phyloP scores from a whole-genome alignment of 2,113 vertebrate species.

The Thamnaconus septentrionalis region DNA sequence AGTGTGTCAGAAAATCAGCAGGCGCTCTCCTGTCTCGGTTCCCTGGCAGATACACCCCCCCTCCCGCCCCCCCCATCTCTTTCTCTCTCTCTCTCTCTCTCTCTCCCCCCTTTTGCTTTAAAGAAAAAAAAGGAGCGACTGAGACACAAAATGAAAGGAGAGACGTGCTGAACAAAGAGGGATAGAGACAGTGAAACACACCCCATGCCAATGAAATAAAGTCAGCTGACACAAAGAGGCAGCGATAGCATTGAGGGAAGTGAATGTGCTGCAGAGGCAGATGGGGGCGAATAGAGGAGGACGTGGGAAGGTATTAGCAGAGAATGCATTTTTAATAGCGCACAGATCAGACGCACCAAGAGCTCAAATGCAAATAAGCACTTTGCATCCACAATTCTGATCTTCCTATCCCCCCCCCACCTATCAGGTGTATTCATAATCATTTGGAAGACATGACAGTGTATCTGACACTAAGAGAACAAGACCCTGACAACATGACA shows the following conservation, averaged over 20 bases:
- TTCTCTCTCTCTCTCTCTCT: no score
- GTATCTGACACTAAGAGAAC: slow-evolving; percentile 39
- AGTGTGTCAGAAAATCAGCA: slow-evolving; percentile 63
- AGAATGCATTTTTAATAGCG: slow-evolving; percentile 57
- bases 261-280: slow-evolving; percentile 19
- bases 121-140: slow-evolving; percentile 39
- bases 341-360: slow-evolving; percentile 35
- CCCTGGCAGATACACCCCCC: slow-evolving; percentile 43
- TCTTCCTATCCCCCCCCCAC: no score
- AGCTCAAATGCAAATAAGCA: slow-evolving; percentile 50
- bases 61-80: no score
- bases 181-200: slow-evolving; percentile 52
- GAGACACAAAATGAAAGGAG: slow-evolving; percentile 41
- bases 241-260: slow-evolving; percentile 44
- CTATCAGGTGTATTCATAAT: slow-evolving; percentile 38
- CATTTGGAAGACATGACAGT: slow-evolving; percentile 54
- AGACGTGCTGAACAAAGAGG: slow-evolving; percentile 55
- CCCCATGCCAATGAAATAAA: slow-evolving; percentile 54
- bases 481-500: slow-evolving; percentile 40
- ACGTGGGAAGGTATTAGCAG: slow-evolving; percentile 46
- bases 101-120: slow-evolving; percentile 22
- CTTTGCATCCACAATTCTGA: background rate
- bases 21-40: slow-evolving; percentile 58
- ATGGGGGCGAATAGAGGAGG: slow-evolving; percentile 36
- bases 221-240: slow-evolving; percentile 61